phyloP scores from a whole-genome alignment of 1,140 invertebrate species.

The Pissodes strobi region DNA sequence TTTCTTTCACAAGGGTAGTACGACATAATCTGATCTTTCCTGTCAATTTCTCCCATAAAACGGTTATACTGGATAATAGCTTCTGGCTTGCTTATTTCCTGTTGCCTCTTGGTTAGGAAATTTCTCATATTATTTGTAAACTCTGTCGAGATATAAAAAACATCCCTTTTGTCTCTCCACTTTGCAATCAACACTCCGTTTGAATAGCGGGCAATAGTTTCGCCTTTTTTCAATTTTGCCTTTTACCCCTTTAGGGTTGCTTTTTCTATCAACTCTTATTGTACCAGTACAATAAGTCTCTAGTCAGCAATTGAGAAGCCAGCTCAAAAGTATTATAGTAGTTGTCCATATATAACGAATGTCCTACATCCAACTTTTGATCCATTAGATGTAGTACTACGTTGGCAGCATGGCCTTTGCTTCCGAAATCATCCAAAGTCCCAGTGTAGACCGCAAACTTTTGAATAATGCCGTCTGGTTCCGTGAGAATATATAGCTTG shows the following conservation, averaged over 20 bases:
- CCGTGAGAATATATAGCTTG: constrained; percentile 29
- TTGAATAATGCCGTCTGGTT: constrained; percentile 17
- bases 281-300: constrained; percentile 51
- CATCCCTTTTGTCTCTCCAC: constrained; percentile 51
- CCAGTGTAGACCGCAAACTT: constrained; percentile 18
- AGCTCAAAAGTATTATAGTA: constrained; percentile 55
- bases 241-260: constrained; percentile 31
- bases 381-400: constrained; percentile 34
- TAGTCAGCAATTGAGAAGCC: constrained; percentile 46
- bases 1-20: constrained; percentile 26
- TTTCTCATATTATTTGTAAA: constrained; percentile 31
- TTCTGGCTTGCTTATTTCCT: constrained; percentile 16
- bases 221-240: constrained; percentile 46
- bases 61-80: constrained; percentile 38
- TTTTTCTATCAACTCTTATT: constrained; percentile 40
- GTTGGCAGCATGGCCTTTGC: too few relatives aligned
- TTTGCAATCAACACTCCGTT: constrained; percentile 47
- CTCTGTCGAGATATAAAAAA: constrained; percentile 41
- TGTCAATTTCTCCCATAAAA: constrained; percentile 24
- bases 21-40: constrained; percentile 28
- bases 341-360: too few relatives aligned
- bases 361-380: constrained; percentile 47
- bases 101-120: neutral
- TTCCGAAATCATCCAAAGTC: neutral
- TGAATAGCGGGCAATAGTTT: constrained; percentile 46